A percentile compares a stretch with the other conserved stretches of the same genome.
phyloP scores from a whole-genome alignment of 2,113 vertebrate species.

The Rhadina sibilatrix region DNA sequence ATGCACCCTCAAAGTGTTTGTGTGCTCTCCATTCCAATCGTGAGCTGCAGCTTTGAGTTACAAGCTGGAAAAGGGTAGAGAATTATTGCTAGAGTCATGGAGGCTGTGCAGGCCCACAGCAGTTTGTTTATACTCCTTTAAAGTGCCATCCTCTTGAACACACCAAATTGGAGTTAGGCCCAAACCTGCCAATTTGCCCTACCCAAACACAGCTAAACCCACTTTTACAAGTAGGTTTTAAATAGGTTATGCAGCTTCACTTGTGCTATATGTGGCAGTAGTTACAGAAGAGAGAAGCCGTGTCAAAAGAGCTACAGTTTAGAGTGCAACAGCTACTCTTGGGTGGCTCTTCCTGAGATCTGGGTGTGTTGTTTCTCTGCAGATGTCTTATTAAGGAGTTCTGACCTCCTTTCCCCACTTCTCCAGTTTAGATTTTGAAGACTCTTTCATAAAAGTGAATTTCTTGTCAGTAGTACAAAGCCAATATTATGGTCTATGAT shows the following conservation, averaged over 20 bases:
- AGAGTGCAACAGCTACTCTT: background rate
- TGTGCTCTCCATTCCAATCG: accelerated
- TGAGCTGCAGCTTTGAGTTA: background rate
- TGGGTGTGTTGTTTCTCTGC: background rate
- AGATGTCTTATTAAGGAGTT: background rate
- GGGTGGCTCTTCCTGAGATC: background rate
- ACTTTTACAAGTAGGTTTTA: background rate
- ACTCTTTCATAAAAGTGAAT: background rate
- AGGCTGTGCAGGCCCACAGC: background rate
- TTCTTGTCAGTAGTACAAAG: background rate
- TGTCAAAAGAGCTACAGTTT: background rate
- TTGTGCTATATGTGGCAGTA: background rate
- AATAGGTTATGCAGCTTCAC: background rate
- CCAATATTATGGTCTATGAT: background rate
- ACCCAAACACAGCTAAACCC: background rate
- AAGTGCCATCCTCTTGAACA: background rate
- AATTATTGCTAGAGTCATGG: background rate
- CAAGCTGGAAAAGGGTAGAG: background rate
- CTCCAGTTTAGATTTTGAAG: background rate
- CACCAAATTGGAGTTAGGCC: accelerated
- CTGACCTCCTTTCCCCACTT: background rate
- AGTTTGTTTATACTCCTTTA: background rate
- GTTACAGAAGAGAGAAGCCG: background rate
- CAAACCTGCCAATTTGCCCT: background rate
- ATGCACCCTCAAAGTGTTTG: background rate